A percentile compares a stretch with the other conserved stretches of the same genome.
These are phyloP conservation scores for Epistrophe grossulariae DNA, from an alignment of 2,888 invertebrate genomes.

Conservation along the genomic window DNA sequence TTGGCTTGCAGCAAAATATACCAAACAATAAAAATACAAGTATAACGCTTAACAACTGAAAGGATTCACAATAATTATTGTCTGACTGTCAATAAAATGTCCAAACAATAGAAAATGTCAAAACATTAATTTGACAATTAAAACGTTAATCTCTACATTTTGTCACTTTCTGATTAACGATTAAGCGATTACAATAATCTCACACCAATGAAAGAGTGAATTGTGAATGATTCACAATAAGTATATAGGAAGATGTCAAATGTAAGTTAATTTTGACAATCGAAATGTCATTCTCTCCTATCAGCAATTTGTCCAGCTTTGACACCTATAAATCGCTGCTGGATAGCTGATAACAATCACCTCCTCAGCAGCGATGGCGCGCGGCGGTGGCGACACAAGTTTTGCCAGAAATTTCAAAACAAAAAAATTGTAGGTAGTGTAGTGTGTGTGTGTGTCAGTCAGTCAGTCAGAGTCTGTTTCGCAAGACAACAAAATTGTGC, in stretches of 20 bases:
- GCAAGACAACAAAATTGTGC: constrained; percentile 59
- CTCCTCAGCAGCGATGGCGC: not conserved
- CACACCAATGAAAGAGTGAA: not conserved
- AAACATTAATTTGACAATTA: not conserved
- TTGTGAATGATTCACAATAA: not conserved
- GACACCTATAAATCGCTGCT: constrained; percentile 53
- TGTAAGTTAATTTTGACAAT: constrained; percentile 11
- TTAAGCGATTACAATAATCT: not conserved
- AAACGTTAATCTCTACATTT: not conserved
- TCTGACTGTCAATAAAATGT: not conserved
- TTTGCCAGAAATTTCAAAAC: constrained; percentile 37
- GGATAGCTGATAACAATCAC: constrained; percentile 51
- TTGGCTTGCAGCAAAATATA: not conserved
- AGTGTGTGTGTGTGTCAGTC: constrained; percentile 20
- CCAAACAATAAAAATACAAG: not conserved
- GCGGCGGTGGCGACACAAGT: constrained; percentile 21
- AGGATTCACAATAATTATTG: constrained; percentile 27
- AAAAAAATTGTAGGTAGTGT: not conserved
- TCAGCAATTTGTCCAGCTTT: constrained; percentile 60
- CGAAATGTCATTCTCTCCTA: constrained; percentile 34
- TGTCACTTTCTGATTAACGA: too few relatives aligned
- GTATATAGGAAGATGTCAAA: constrained; percentile 8
- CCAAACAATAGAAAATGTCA: not conserved
- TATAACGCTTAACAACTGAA: not conserved
- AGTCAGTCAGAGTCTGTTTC: constrained; percentile 22